These are phyloP conservation scores for Channa striata DNA, from an alignment of 2,797 vertebrate species.

Conservation along the genomic window DNA sequence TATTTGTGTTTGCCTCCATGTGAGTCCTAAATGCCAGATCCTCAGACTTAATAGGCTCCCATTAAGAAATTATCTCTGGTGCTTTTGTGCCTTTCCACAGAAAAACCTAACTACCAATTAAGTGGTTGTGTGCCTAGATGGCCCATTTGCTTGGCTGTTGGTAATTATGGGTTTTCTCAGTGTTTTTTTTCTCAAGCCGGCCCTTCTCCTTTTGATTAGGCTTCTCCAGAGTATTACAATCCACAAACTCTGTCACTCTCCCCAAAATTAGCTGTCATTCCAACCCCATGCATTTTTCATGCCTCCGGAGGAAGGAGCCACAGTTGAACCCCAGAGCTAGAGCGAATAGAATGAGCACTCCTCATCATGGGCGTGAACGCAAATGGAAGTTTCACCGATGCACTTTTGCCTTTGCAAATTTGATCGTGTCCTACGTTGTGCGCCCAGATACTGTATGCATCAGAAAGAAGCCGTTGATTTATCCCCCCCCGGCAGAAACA, in stretches of 20 bases:
- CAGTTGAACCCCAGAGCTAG: constrained; percentile 24
- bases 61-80: constrained; percentile 86
- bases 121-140: constrained; percentile 76
- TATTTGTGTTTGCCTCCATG: constrained; percentile 61
- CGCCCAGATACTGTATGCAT: constrained; percentile 3
- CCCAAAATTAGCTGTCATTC: constrained; percentile 74
- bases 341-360: constrained; percentile 8
- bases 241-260: constrained; percentile 72
- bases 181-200: constrained; percentile 68
- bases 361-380: constrained; percentile 20
- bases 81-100: constrained; percentile 79
- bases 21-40: constrained; percentile 76
- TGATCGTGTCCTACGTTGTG: constrained; percentile 8
- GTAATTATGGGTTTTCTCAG: constrained; percentile 80
- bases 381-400: constrained; percentile 6
- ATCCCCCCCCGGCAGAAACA: neutral
- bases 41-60: constrained; percentile 79
- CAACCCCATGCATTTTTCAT: constrained; percentile 63
- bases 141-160: constrained; percentile 79
- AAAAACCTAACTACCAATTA: constrained; percentile 84
- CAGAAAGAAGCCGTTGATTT: constrained; percentile 2
- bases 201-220: constrained; percentile 75
- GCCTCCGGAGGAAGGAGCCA: constrained; percentile 44
- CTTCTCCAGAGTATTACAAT: constrained; percentile 75
- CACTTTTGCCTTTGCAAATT: constrained; percentile 10